Percentiles rank a stretch among this genome's conserved stretches.
Evolutionary conservation across 2,113 vertebrate genomes (phyloP).

Genomic region (Columba livia): DNA sequence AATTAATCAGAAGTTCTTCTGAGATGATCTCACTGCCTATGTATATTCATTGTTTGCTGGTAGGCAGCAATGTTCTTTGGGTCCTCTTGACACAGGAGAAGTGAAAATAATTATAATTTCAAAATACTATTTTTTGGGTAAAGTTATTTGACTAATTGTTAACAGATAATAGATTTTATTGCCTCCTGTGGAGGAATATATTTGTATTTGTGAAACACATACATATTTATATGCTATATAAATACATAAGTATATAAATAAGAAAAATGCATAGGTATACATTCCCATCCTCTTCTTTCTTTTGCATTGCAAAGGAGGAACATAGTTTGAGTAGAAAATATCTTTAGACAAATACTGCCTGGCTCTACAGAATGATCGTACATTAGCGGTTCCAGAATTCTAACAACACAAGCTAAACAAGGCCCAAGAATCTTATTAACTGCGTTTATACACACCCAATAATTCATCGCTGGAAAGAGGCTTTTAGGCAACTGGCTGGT

Average conservation of each 20-base stretch:
- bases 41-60: background rate
- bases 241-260: background rate
- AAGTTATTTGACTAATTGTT: background rate
- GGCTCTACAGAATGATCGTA: background rate
- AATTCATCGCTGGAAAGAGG: background rate
- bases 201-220: background rate
- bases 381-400: background rate
- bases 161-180: background rate
- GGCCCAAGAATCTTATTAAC: background rate
- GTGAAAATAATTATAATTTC: background rate
- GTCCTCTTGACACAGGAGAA: background rate
- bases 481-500: background rate
- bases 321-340: background rate
- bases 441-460: background rate
- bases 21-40: background rate
- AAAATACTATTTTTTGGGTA: background rate
- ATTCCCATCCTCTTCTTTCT: background rate
- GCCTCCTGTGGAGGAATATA: background rate
- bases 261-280: background rate
- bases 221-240: background rate
- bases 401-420: background rate
- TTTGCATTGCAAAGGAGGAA: slow-evolving; percentile 11
- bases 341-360: background rate
- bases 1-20: background rate
- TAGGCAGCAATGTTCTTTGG: background rate